Evolutionary conservation across 2,797 vertebrate genomes (phyloP).

Genomic region (Sylvia borin): DNA sequence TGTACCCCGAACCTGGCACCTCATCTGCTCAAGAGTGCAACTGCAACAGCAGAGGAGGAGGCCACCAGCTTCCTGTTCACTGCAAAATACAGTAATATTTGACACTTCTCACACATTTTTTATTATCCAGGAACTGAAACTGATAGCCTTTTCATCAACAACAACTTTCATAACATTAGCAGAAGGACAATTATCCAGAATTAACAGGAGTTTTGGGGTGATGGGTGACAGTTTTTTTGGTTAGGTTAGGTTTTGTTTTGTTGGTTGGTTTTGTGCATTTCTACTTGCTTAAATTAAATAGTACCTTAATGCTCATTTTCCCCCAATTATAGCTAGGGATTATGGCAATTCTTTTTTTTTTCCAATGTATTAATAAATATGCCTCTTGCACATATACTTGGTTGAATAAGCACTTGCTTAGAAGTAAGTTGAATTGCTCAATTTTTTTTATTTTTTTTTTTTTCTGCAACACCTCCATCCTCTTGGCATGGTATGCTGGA

Average conservation of each 20-base stretch:
- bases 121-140: neutral
- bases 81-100: neutral
- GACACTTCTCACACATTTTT: neutral
- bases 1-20: neutral
- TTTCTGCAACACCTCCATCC: neutral
- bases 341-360: neutral
- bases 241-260: neutral
- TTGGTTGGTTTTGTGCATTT: neutral
- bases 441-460: neutral
- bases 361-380: neutral
- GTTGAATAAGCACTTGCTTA: neutral
- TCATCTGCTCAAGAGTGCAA: neutral
- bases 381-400: neutral
- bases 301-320: neutral
- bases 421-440: neutral
- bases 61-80: neutral
- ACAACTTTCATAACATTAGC: neutral
- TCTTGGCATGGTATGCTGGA: neutral
- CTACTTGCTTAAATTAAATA: slow-evolving; percentile 19
- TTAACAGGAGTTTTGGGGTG: neutral
- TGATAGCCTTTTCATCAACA: neutral
- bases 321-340: neutral
- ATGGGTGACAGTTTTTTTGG: neutral
- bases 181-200: slow-evolving; percentile 3
- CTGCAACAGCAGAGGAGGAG: neutral